Evolutionary conservation across 2,888 invertebrate species (phyloP), one percentile per base, ranked within the genome.

Genomic region (Saturnia pavonia): DNA sequence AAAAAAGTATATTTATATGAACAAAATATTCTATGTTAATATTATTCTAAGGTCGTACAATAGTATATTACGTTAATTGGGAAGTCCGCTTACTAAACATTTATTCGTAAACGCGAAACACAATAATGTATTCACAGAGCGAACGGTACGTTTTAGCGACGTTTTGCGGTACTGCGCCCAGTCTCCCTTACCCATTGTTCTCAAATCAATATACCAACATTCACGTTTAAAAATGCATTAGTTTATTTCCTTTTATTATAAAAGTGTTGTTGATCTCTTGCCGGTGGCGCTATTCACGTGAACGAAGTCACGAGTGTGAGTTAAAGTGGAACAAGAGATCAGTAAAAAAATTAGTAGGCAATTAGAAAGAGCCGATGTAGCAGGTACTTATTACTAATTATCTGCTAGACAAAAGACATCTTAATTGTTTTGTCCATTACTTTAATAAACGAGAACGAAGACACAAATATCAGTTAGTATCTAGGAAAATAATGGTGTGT

Each of bases 91-190:
- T 71, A 78, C 84, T 83, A 84, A 84, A 85, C 80, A 86, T 84
- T 84, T 81, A 80, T 78, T 76, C 74, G 78, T 77, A 81, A 84
- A 80, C 80, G 76, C 75, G 74, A 78, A 82, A 77, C 81, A 78
- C 75, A 79, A 82, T 86, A 82, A 82, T 80, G 84, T 83, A 86
- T 86, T 85, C 86, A 83, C 79, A 74, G 71, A 73, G 79, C 81
- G 82, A 80, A 74, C 78, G 73, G 74, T 73, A 75, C 78, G 79
- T 79, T 79, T 79, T 77, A 74, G 75, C 78, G 78, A 78, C 78
- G 75, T 76, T 80, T 79, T 76, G 73, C 69, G 74, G 74, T 75
- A 72, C 71, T 69, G 22, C 34, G 63, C 34, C 68, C 63, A n/a
- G 22, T 45, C n/a, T 40, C 71, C 63, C 71, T 51, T 71, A 71